Evolutionary conservation across 37 sponge, comb jelly and placozoan species (phyloP), one percentile per base, ranked within the genome.

Genomic region (Hormiphora californensis): DNA sequence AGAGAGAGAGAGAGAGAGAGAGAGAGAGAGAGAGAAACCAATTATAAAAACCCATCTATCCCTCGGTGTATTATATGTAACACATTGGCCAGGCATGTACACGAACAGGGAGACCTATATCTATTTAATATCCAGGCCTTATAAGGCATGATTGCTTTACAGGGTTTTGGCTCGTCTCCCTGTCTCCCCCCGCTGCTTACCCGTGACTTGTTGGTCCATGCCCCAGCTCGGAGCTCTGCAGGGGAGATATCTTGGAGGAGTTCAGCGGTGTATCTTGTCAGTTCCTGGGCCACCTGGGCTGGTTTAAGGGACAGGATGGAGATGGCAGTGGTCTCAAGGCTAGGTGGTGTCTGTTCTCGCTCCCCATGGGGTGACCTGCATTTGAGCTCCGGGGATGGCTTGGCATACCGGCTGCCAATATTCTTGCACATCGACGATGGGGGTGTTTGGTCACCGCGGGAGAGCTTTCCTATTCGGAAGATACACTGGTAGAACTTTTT

Each of bases 241-340:
- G 67, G 67, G 37, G 67, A 65, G 15, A 65, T 65, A 17, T 35
- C 67, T 38, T 65, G 67, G 19, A 65, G 35, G 38, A 65, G 32
- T 17, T 65, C 67, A 30, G 67, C 67, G 38, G 32, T 35, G 37
- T 65, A 65, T 28, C 67, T 25, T 0, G 67, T 65, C 67, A 65
- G 67, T 38, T 65, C 67, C 37, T 65, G 67, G 37, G 67, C 67
- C 9, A 65, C 35, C 67, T 65, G 67, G 36, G 35, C 17, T 34
- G 67, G 67, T 34, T 65, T 65, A 35, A 65, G 28, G 17, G 67
- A 36, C 67, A 65, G 67, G 67, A 65, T 65, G 37, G 38, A 36
- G 38, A 65, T 15, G n/a, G 7, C 7, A 15, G n/a, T 23, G n/a
- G n/a, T 15, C 67, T 65, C 37, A 4, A 17, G 32, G 67, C 37